These are phyloP conservation scores for Liparis tanakae DNA, from an alignment of 2,797 vertebrate species.

Conservation along the genomic window DNA sequence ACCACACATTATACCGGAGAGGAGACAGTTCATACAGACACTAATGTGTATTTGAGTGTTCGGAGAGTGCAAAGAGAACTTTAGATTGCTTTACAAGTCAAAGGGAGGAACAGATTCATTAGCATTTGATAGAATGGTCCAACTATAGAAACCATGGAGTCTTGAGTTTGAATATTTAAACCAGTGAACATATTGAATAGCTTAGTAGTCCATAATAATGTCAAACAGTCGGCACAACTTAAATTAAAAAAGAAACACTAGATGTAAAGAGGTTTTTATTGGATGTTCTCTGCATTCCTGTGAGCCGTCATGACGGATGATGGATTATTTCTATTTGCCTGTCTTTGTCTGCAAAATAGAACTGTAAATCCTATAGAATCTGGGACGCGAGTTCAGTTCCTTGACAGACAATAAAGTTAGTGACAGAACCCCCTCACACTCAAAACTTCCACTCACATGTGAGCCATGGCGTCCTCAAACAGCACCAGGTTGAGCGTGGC, in stretches of 20 bases:
- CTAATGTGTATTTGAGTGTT: no score
- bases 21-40: no score
- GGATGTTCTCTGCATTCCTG: not conserved
- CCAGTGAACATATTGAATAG: no score
- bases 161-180: no score
- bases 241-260: not conserved
- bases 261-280: not conserved
- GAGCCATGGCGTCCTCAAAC: conserved; percentile 94
- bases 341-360: conserved; percentile 44
- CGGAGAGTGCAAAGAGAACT: no score
- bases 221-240: not conserved
- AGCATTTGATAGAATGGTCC: no score
- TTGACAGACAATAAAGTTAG: conserved; percentile 44
- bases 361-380: conserved; percentile 47
- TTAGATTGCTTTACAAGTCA: no score
- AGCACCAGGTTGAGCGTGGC: conserved; percentile 91
- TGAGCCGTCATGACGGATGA: conserved; percentile 15
- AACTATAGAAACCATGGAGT: no score
- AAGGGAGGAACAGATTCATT: no score
- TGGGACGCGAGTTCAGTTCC: conserved; percentile 22
- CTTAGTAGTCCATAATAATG: no score
- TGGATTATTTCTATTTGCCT: conserved; percentile 19
- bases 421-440: not conserved
- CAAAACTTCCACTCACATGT: conserved; percentile 86
- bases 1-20: no score